Conservation (phyloP, 2,113 vertebrate genomes). For the Vireo altiloquus region DNA sequence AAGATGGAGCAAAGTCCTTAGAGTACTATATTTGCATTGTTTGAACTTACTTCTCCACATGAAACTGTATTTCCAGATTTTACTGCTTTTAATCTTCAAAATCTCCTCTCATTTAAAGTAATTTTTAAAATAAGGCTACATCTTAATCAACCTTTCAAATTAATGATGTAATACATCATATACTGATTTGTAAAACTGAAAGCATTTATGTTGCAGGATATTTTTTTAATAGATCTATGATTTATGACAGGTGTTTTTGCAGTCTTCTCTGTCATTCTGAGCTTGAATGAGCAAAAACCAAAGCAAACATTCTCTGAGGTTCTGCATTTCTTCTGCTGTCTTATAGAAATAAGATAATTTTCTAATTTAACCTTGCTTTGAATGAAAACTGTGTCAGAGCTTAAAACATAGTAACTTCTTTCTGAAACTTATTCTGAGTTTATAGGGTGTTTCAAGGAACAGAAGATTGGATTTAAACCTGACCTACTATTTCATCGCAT, state of each 20-base stretch:
- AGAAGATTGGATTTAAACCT: neutral
- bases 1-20: neutral
- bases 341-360: neutral
- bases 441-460: neutral
- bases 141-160: neutral
- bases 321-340: neutral
- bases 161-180: neutral
- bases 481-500: neutral
- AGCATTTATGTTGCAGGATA: neutral
- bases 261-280: neutral
- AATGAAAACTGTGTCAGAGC: neutral
- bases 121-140: neutral
- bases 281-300: neutral
- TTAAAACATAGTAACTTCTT: neutral
- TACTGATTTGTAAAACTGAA: neutral
- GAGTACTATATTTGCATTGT: neutral
- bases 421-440: neutral
- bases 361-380: neutral
- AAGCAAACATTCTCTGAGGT: neutral
- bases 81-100: neutral
- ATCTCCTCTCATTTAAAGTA: neutral
- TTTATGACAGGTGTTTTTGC: neutral
- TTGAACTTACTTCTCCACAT: neutral
- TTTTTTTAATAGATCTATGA: neutral
- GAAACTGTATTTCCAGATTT: neutral